A percentile compares a stretch with the other conserved stretches of the same genome.
These are phyloP conservation scores for Macroramphosus scolopax DNA, from an alignment of 2,797 vertebrate genomes.

Conservation along the genomic window DNA sequence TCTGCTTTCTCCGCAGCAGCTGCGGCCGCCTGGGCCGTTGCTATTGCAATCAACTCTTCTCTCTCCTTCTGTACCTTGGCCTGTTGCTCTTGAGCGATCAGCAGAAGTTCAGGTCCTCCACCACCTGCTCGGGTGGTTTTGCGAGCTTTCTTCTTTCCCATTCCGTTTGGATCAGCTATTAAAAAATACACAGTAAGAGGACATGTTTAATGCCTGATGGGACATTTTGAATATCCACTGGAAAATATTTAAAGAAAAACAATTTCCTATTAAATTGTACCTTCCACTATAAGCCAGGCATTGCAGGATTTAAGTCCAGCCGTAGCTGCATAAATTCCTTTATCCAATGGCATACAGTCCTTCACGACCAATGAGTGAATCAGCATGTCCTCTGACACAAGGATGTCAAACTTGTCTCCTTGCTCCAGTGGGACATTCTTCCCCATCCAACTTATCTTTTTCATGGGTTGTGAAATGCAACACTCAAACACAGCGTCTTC, in stretches of 20 bases:
- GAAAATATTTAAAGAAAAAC: neutral
- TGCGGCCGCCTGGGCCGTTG: constrained; percentile 41
- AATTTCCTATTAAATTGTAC: constrained; percentile 61
- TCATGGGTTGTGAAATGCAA: constrained; percentile 73
- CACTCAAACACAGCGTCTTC: constrained; percentile 82
- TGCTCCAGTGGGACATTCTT: constrained; percentile 70
- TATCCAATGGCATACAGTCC: constrained; percentile 76
- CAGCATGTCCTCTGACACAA: constrained; percentile 81
- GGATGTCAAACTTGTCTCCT: constrained; percentile 80
- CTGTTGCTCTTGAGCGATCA: constrained; percentile 72
- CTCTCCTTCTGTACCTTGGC: constrained; percentile 65
- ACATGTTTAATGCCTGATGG: neutral
- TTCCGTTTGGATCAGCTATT: constrained; percentile 64
- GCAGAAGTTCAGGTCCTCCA: constrained; percentile 59
- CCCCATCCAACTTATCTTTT: constrained; percentile 79
- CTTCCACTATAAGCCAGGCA: constrained; percentile 86
- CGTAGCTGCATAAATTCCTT: constrained; percentile 82
- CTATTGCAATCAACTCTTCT: constrained; percentile 56
- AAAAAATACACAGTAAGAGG: neutral
- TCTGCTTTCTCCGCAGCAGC: neutral
- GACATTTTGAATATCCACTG: neutral
- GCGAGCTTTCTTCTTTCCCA: constrained; percentile 73
- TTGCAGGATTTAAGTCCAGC: constrained; percentile 78
- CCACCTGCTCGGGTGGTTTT: constrained; percentile 79
- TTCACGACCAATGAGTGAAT: constrained; percentile 83